Percentiles rank a stretch among this genome's conserved stretches.
Conservation (phyloP, 1,140 invertebrate species). For the Zaprionus gabonicus region DNA sequence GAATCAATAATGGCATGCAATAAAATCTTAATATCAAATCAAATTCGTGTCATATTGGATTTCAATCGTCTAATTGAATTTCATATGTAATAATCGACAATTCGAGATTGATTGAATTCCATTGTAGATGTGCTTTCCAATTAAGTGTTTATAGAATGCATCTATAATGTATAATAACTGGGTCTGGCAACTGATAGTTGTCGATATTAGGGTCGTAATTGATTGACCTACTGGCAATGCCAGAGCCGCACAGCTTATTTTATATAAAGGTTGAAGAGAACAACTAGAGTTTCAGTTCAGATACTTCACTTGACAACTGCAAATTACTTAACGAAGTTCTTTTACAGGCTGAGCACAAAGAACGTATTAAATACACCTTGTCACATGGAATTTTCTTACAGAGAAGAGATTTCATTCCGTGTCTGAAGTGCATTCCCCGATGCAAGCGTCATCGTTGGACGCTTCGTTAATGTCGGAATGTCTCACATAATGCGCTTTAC, state of each 20-base stretch:
- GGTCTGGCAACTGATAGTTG: no score
- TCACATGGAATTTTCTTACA: neutral
- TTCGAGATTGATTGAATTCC: neutral
- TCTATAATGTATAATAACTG: neutral
- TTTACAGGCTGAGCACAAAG: neutral
- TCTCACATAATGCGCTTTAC: conserved; percentile 31
- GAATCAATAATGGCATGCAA: neutral
- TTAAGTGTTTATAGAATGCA: neutral
- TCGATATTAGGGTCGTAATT: no score
- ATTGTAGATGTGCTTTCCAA: neutral
- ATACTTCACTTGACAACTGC: no score
- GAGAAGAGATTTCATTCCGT: neutral
- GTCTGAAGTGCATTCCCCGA: neutral
- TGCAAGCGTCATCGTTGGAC: neutral
- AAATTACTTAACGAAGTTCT: neutral
- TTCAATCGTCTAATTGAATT: neutral
- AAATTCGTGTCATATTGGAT: neutral
- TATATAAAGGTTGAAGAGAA: no score
- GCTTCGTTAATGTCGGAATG: conserved; percentile 6
- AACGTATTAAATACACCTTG: neutral
- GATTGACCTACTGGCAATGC: no score
- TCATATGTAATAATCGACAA: neutral
- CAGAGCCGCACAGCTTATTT: no score
- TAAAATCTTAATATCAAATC: neutral
- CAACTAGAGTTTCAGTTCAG: no score